Percentiles rank a stretch among this genome's conserved stretches.
Evolutionary conservation across 2,113 vertebrate genomes (phyloP).

Genomic region (Erythrolamprus reginae): DNA sequence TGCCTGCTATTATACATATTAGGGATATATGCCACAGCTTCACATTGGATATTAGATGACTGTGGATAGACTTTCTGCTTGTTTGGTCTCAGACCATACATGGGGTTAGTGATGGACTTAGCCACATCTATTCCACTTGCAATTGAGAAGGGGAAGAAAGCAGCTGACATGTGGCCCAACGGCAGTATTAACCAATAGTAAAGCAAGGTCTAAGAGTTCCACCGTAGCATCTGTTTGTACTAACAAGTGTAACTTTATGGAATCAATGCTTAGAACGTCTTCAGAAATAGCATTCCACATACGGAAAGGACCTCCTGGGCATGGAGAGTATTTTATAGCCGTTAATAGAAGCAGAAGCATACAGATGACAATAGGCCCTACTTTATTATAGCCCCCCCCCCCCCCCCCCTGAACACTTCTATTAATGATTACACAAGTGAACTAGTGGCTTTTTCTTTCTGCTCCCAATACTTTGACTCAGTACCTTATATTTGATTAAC

Average conservation of each 20-base stretch:
- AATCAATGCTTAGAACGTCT: neutral
- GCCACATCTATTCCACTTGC: neutral
- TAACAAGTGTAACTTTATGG: neutral
- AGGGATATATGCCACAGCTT: neutral
- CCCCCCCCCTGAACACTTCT: neutral
- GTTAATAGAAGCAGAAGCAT: neutral
- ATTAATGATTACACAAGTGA: neutral
- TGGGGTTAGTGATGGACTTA: neutral
- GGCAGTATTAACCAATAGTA: neutral
- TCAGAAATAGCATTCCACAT: neutral
- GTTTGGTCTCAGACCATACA: neutral
- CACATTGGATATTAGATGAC: neutral
- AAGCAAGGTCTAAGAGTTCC: neutral
- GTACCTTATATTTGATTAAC: neutral
- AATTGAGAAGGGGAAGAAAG: neutral
- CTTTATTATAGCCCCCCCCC: neutral
- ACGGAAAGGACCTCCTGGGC: neutral
- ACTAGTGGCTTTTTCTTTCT: neutral
- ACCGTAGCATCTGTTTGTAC: neutral
- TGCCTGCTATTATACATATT: neutral
- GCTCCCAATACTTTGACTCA: conserved; percentile 6
- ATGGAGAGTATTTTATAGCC: neutral
- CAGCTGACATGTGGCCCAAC: neutral
- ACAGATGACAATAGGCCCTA: neutral
- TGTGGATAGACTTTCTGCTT: neutral